Evolutionary conservation across 2,113 vertebrate species (phyloP).

Genomic region (Ictidomys tridecemlineatus): DNA sequence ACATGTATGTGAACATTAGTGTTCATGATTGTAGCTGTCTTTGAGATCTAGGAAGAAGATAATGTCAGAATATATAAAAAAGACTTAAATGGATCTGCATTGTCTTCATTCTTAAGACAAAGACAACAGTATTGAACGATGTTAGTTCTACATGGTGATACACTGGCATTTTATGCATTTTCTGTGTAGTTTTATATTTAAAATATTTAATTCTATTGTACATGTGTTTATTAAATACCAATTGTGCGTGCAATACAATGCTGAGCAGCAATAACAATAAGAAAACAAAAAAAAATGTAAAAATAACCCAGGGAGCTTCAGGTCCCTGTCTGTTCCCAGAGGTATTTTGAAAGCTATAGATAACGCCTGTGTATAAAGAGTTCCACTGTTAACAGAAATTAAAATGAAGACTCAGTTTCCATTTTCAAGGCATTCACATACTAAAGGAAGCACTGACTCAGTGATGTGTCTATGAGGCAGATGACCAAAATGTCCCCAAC

Average conservation of each 20-base stretch:
- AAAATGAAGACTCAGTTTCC: not conserved
- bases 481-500: not conserved
- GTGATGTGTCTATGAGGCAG: not conserved
- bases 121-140: not conserved
- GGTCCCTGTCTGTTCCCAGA: not conserved
- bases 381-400: not conserved
- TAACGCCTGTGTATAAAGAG: too few relatives aligned
- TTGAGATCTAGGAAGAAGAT: conserved; percentile 22
- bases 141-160: not conserved
- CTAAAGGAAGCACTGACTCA: not conserved
- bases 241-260: not conserved
- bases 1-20: not conserved
- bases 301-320: not conserved
- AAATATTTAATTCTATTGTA: not conserved
- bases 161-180: not conserved
- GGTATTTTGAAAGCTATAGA: not conserved
- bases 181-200: not conserved
- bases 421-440: not conserved
- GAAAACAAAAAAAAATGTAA: not conserved
- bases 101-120: conserved; percentile 32
- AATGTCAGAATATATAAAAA: not conserved
- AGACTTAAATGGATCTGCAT: not conserved
- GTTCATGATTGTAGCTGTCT: not conserved
- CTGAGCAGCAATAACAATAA: not conserved
- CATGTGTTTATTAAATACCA: not conserved